phyloP scores from a whole-genome alignment of 2,888 invertebrate genomes.

The Dilophus febrilis region DNA sequence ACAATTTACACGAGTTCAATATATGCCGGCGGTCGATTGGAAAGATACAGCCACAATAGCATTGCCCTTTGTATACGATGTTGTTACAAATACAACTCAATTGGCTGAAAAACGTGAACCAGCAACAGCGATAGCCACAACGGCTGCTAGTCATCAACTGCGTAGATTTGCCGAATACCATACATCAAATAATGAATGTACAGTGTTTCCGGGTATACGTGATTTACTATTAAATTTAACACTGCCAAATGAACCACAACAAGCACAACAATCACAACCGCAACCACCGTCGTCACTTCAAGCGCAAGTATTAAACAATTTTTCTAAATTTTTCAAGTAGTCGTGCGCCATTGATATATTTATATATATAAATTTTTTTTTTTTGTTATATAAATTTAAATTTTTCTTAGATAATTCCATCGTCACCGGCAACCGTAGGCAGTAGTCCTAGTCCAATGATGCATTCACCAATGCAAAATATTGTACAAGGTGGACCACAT shows the following conservation, averaged over 20 bases:
- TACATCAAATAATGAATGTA: conserved; percentile 56
- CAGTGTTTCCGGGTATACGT: conserved; percentile 78
- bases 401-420: conserved; percentile 29
- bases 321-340: background rate
- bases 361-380: conserved; percentile 4
- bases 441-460: conserved; percentile 39
- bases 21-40: conserved; percentile 38
- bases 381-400: conserved; percentile 6
- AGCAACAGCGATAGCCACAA: conserved; percentile 36
- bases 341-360: background rate
- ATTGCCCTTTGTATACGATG: conserved; percentile 80
- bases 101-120: conserved; percentile 68
- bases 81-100: conserved; percentile 68
- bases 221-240: conserved; percentile 73
- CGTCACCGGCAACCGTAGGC: conserved; percentile 30
- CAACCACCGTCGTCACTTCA: background rate
- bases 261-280: conserved; percentile 19
- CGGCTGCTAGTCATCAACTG: conserved; percentile 44
- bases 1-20: conserved; percentile 54
- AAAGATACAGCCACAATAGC: conserved; percentile 58
- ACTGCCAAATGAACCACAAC: conserved; percentile 58
- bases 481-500: conserved; percentile 22
- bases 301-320: too few species aligned
- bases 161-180: conserved; percentile 61
- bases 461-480: conserved; percentile 36